Evolutionary conservation across 92 coral and sea anemone species (phyloP), one percentile per base, ranked within the genome.

Genomic region (Chrysogorgia sp.): DNA sequence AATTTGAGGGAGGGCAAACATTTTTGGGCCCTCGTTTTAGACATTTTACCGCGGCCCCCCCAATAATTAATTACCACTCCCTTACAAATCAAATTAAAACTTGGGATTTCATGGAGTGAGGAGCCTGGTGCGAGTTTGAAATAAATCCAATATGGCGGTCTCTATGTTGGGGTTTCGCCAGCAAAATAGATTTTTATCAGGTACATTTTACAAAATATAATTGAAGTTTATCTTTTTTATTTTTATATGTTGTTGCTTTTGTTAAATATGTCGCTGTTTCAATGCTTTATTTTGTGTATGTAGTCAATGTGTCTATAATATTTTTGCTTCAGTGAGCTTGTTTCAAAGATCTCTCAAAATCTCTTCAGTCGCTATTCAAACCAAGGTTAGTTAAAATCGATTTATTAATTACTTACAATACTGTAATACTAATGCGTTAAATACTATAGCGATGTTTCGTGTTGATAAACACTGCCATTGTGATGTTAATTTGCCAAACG

Each of bases 111-210:
- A 4, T 37, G 6, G 12, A 37, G 12, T 5, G 5, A 12, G 10
- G 53, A 47, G 53, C 10, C 53, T 47, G 53, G 53, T 47, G n/a
- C 53, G 53, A 47, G 53, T 47, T 47, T 47, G 15, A 47, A 47
- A 47, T 7, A 6, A 15, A 7, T 57, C 17, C 63, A 57, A 57
- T 14, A 57, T 57, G 63, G 63, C 63, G 63, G 63, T 19, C 31
- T 57, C 63, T 19, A 57, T 57, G 63, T 57, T 57, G 63, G 63
- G 6, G 13, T 57, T 57, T 3, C 63, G 9, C 29, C 30, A 57
- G 23, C 63, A 23, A 2, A 4, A 31, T 23, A 57, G 34, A 57
- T 8, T 23, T 57, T 57, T 57, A 13, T 13, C 30, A 57, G 63
- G 63, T 57, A 23, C 23, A 23, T 52, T 6, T 23, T 17, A 20